A percentile compares a stretch with the other conserved stretches of the same genome.
phyloP scores from a whole-genome alignment of 1,140 invertebrate genomes.

The Macrotrachela quadricornifera region DNA sequence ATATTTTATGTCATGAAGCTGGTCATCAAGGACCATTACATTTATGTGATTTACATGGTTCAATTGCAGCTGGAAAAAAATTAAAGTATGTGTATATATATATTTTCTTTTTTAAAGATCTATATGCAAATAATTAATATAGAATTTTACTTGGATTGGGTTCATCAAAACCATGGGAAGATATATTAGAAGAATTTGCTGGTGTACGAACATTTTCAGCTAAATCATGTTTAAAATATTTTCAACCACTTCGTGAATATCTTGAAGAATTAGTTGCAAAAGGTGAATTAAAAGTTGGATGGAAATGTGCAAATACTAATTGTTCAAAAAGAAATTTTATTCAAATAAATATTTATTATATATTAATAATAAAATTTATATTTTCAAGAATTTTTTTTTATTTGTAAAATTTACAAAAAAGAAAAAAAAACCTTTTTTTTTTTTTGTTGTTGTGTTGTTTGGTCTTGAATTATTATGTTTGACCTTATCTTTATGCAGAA shows the following conservation, averaged over 20 bases:
- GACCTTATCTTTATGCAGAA: no score
- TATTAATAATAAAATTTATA: no score
- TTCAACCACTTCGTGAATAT: constrained; percentile 42
- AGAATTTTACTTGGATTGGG: background rate
- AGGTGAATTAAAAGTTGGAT: background rate
- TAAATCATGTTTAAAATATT: constrained; percentile 29
- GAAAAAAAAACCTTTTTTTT: no score
- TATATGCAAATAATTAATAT: background rate
- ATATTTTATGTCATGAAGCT: constrained; percentile 52
- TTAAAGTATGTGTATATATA: constrained; percentile 14
- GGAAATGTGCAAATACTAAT: constrained; percentile 1
- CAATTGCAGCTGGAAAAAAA: constrained; percentile 43
- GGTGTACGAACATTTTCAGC: constrained; percentile 50
- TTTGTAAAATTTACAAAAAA: no score
- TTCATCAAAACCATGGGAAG: constrained; percentile 54
- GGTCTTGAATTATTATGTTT: no score
- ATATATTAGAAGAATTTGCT: constrained; percentile 55
- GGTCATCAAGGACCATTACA: constrained; percentile 53
- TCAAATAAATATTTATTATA: no score
- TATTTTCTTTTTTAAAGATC: background rate
- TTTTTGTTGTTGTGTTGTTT: no score
- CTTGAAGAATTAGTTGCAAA: constrained; percentile 30
- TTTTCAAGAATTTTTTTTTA: no score
- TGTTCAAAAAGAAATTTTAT: no score
- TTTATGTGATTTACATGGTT: constrained; percentile 69